These are phyloP conservation scores for Shargacucullia verbasci DNA, from an alignment of 2,888 invertebrate genomes.

Conservation along the genomic window DNA sequence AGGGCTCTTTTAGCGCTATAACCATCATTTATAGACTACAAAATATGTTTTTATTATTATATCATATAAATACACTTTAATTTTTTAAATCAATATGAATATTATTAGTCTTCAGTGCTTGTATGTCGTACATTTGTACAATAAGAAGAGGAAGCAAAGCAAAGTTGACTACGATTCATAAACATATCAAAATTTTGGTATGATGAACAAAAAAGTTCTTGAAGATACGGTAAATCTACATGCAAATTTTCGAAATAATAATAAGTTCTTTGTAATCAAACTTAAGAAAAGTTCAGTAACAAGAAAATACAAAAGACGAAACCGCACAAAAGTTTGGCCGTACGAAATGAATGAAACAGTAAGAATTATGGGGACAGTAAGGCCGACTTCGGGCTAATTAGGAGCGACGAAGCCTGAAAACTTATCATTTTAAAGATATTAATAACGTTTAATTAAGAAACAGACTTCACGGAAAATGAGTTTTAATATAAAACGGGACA, in stretches of 20 bases:
- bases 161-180: too few species aligned
- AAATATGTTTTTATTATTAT: too few species aligned
- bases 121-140: too few species aligned
- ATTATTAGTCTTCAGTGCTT: too few species aligned
- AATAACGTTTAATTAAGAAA: constrained; percentile 62
- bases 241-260: constrained; percentile 11
- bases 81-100: too few species aligned
- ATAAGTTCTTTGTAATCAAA: constrained; percentile 30
- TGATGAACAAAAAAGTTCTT: neutral
- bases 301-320: constrained; percentile 49
- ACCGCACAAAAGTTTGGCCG: constrained; percentile 55
- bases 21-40: too few species aligned
- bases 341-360: constrained; percentile 39
- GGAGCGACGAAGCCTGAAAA: constrained; percentile 53
- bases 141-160: too few species aligned
- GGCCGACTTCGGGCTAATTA: constrained; percentile 56
- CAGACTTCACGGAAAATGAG: constrained; percentile 51
- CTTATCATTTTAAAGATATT: constrained; percentile 61
- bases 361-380: constrained; percentile 53
- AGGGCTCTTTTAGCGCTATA: too few species aligned
- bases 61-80: too few species aligned
- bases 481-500: constrained; percentile 56
- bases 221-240: neutral
- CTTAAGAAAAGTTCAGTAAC: constrained; percentile 32
- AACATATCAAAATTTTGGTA: too few species aligned